These are phyloP conservation scores for Zaprionus africanus DNA, from an alignment of 1,140 invertebrate genomes.

Conservation along the genomic window DNA sequence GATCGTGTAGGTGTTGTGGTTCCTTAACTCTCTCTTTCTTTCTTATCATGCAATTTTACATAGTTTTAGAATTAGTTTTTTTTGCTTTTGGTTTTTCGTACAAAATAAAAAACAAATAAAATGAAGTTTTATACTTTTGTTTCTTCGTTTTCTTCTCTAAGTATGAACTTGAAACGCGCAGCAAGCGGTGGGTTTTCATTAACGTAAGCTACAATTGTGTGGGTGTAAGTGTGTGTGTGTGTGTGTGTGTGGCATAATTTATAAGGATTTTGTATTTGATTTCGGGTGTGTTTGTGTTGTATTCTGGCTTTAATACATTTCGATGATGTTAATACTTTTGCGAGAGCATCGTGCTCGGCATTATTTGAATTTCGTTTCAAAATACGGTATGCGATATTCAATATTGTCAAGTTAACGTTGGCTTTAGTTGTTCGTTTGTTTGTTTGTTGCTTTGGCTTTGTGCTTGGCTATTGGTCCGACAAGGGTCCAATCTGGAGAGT, in stretches of 20 bases:
- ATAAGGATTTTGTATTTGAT: slow-evolving; percentile 21
- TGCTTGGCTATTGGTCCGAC: slow-evolving; percentile 55
- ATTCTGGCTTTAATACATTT: slow-evolving; percentile 71
- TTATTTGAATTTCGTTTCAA: slow-evolving; percentile 21
- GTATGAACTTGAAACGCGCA: slow-evolving; percentile 68
- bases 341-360: slow-evolving; percentile 46
- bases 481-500: slow-evolving; percentile 18
- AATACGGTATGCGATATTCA: slow-evolving; percentile 21
- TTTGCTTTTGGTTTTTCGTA: slow-evolving; percentile 20
- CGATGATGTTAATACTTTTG: slow-evolving; percentile 73
- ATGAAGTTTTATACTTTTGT: slow-evolving; percentile 16
- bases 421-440: slow-evolving; percentile 51
- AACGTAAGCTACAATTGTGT: slow-evolving; percentile 45
- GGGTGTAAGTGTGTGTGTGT: slow-evolving; percentile 6
- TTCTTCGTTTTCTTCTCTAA: slow-evolving; percentile 12
- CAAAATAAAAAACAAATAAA: slow-evolving; percentile 25
- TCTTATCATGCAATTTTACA: slow-evolving; percentile 16
- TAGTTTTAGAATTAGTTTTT: not conserved
- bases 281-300: slow-evolving; percentile 33
- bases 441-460: slow-evolving; percentile 30
- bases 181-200: slow-evolving; percentile 79
- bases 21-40: slow-evolving; percentile 33
- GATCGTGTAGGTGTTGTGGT: slow-evolving; percentile 72
- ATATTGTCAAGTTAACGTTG: slow-evolving; percentile 50
- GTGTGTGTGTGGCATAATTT: slow-evolving; percentile 24